phyloP scores from a whole-genome alignment of 2,888 invertebrate genomes.

The Tetranychus piercei region DNA sequence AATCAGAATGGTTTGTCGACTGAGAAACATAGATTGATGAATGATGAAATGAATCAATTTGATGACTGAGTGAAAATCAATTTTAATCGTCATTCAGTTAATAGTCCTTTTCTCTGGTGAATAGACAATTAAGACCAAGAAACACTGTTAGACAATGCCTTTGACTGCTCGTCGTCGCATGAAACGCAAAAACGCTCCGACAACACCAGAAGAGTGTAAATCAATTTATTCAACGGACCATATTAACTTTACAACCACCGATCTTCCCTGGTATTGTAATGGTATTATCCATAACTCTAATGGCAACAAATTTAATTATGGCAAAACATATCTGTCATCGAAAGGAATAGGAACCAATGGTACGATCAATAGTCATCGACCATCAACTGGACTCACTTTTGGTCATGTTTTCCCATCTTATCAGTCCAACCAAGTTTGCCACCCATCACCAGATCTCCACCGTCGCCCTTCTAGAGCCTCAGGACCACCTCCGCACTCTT shows the following conservation, averaged over 20 bases:
- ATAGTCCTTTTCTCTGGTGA: no score
- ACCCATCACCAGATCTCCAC: neutral
- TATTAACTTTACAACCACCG: neutral
- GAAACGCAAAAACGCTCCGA: neutral
- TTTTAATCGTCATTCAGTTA: no score
- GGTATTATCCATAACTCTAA: neutral
- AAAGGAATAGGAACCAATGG: neutral
- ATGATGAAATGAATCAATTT: no score
- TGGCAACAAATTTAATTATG: neutral
- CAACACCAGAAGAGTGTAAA: neutral
- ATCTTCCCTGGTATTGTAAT: slow-evolving; percentile 8
- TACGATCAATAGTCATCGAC: neutral
- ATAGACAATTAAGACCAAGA: no score
- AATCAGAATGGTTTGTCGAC: no score
- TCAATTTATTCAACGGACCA: neutral
- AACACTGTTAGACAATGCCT: neutral
- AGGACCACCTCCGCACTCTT: no score
- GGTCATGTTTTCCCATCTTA: neutral
- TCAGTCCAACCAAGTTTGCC: neutral
- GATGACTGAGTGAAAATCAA: no score
- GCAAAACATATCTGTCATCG: neutral
- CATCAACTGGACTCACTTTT: neutral
- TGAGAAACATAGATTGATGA: no score
- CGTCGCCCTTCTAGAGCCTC: neutral
- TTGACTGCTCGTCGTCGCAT: neutral